Percentiles rank a stretch among this genome's conserved stretches.
Evolutionary conservation across 1,140 invertebrate genomes (phyloP).

Genomic region (Drosophila kurseongensis): DNA sequence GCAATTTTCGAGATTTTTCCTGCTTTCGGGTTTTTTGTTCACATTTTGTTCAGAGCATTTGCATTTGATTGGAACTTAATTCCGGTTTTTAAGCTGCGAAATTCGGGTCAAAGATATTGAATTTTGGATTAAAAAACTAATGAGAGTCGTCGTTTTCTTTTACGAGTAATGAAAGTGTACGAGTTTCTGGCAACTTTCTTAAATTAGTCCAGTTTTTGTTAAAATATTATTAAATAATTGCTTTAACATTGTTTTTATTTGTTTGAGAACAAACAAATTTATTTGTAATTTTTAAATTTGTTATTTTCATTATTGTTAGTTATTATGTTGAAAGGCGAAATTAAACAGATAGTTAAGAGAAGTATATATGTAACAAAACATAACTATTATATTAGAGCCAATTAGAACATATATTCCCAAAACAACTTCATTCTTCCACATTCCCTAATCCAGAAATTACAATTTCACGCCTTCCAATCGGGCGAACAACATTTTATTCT

Average conservation of each 20-base stretch:
- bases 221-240: background rate
- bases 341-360: no score
- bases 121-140: conserved; percentile 30
- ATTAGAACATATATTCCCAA: no score
- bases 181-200: background rate
- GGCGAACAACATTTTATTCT: background rate
- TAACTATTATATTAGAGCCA: no score
- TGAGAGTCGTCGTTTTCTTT: background rate
- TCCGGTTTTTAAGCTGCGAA: conserved; percentile 32
- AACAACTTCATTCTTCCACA: background rate
- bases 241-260: background rate
- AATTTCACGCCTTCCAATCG: conserved; percentile 25
- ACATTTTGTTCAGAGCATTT: conserved; percentile 37
- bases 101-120: conserved; percentile 37
- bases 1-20: conserved; percentile 38
- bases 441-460: background rate
- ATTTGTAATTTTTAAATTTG: no score
- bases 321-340: no score
- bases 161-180: background rate
- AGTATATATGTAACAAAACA: no score
- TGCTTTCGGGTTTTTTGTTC: background rate
- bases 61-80: conserved; percentile 47
- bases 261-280: background rate
- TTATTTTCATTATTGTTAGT: no score
- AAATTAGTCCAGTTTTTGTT: background rate